Evolutionary conservation across 2,888 invertebrate genomes (phyloP), one percentile per base, ranked within the genome.

Genomic region (Mesodorylaimus sp.): DNA sequence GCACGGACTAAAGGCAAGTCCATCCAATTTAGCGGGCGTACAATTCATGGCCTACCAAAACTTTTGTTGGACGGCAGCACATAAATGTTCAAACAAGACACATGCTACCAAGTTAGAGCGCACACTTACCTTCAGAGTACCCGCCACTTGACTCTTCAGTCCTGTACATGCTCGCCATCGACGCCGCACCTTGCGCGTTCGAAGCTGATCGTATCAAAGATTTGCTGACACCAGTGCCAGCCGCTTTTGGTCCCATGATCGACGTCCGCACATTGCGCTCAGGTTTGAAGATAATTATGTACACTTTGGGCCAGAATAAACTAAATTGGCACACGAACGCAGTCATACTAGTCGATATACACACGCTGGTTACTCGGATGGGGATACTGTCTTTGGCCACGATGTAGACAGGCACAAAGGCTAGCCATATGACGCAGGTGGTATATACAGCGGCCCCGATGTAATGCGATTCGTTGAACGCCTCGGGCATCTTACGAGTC

Each of bases 281-380:
- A 10, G 88, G 87, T 55, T 83, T 78, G 53, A 87, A 76, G 55
- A 88, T 70, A 59, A 88, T 87, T 62, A 88, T 87, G 69, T 86
- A 86, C 41, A 86, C 69, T 77, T 93, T 91, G 10, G 91, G 89
- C 41, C 85, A 80, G 70, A 91, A 91, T 54, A 93, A 77, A 68
- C 89, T 91, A 50, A 80, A 83, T 52, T 91, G 79, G 7, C 89
- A 86, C 56, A 91, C 89, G 58, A 85, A 85, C 55, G 88, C 89
- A 60, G 86, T 86, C 57, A 93, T 76, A 54, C 85, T 86, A 66
- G 91, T 88, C 58, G 89, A 87, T 62, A 89, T 84, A 50, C 87
- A 86, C 83, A 91, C 86, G 68, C 87, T 87, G 59, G 86, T 88
- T 66, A 89, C 83, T 53, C 91, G 76, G 53, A 91, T 74, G 13